These are phyloP conservation scores for Nematolebias whitei DNA, from an alignment of 2,113 vertebrate species.

Conservation along the genomic window DNA sequence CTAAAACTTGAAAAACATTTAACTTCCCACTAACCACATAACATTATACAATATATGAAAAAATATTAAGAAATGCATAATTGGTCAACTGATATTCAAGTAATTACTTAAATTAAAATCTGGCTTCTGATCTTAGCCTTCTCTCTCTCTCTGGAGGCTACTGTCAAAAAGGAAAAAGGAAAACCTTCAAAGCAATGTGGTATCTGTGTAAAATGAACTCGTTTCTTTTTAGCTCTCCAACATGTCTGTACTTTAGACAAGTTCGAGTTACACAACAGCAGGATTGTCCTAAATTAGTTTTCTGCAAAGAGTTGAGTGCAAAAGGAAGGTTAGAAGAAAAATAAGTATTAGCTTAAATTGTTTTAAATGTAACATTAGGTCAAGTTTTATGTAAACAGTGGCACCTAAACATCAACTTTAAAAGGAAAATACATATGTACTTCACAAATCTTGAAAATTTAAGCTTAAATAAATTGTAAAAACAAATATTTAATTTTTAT, in stretches of 20 bases:
- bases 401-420: not conserved
- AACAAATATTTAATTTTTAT: slow-evolving; percentile 11
- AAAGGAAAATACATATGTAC: slow-evolving; percentile 7
- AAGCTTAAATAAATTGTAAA: not conserved
- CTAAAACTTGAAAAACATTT: not conserved
- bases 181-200: slow-evolving; percentile 40
- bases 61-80: not conserved
- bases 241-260: slow-evolving; percentile 8
- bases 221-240: slow-evolving; percentile 42
- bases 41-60: not conserved
- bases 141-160: slow-evolving; percentile 14
- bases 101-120: slow-evolving; percentile 18
- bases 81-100: not conserved
- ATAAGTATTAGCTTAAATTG: slow-evolving; percentile 3
- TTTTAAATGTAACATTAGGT: not conserved
- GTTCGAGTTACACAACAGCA: slow-evolving; percentile 29
- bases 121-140: slow-evolving; percentile 42
- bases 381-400: no score
- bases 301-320: slow-evolving; percentile 13
- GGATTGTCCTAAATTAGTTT: slow-evolving; percentile 20
- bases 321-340: slow-evolving; percentile 5
- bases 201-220: slow-evolving; percentile 38
- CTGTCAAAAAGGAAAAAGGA: slow-evolving; percentile 27
- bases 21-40: not conserved
- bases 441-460: slow-evolving; percentile 6